A percentile compares a stretch with the other conserved stretches of the same genome.
These are phyloP conservation scores for Cyanoramphus novaezelandiae DNA, from an alignment of 2,113 vertebrate species.

Conservation along the genomic window DNA sequence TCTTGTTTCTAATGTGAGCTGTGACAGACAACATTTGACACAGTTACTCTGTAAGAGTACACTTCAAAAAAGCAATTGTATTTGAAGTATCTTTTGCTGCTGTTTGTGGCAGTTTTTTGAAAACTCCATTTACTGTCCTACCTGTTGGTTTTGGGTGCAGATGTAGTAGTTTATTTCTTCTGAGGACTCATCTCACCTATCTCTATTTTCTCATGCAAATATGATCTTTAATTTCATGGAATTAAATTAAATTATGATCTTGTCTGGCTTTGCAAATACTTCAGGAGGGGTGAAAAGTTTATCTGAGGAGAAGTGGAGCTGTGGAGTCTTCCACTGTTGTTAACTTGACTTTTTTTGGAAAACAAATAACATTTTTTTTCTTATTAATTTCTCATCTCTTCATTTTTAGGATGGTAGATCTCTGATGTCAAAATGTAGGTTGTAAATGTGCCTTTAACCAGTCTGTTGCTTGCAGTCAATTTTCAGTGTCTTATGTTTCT, in stretches of 20 bases:
- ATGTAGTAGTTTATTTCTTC: conserved; percentile 17
- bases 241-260: conserved; percentile 47
- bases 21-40: background rate
- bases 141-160: background rate
- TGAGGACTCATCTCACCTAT: conserved; percentile 18
- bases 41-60: background rate
- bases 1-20: background rate
- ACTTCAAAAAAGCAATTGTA: background rate
- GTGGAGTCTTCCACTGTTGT: background rate
- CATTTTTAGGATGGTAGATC: background rate
- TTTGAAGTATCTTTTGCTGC: background rate
- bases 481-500: background rate
- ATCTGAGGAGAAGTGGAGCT: background rate
- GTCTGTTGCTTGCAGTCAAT: background rate
- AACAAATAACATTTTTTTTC: background rate
- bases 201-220: conserved; percentile 63
- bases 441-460: background rate
- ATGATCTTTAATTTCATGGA: conserved; percentile 50
- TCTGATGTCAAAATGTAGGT: background rate
- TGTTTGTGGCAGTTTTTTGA: background rate
- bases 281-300: background rate
- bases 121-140: background rate
- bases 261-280: conserved; percentile 25
- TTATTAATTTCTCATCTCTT: background rate
- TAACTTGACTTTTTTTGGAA: background rate